phyloP scores from a whole-genome alignment of 2,888 invertebrate genomes.

The Fragum whitleyi region DNA sequence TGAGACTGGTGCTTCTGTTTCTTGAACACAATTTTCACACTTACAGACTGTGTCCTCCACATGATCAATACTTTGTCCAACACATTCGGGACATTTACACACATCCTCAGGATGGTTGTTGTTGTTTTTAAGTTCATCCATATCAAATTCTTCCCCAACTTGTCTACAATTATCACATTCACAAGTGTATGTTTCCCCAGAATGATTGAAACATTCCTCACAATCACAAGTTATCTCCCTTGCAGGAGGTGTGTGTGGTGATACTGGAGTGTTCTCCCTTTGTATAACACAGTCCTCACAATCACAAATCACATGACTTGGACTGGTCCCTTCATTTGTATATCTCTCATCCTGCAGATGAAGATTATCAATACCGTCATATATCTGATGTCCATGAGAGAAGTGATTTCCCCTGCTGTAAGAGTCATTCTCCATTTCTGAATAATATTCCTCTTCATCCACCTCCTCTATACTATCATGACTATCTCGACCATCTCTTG shows the following conservation, averaged over 20 bases:
- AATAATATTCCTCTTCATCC: slow-evolving; percentile 18
- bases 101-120: slow-evolving; percentile 41
- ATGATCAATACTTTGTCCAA: slow-evolving; percentile 15
- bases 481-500: slow-evolving; percentile 11
- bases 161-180: slow-evolving; percentile 55
- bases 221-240: slow-evolving; percentile 59
- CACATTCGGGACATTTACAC: slow-evolving; percentile 50
- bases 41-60: slow-evolving; percentile 21
- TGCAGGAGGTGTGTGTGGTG: slow-evolving; percentile 23
- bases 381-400: neutral
- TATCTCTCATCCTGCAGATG: neutral
- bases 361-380: slow-evolving; percentile 3
- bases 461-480: slow-evolving; percentile 12
- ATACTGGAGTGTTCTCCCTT: slow-evolving; percentile 29
- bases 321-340: slow-evolving; percentile 35
- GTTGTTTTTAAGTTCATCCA: slow-evolving; percentile 9
- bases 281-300: slow-evolving; percentile 57
- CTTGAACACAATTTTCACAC: slow-evolving; percentile 34
- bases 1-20: neutral
- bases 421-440: neutral
- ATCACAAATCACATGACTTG: slow-evolving; percentile 57
- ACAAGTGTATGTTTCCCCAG: slow-evolving; percentile 50
- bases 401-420: neutral
- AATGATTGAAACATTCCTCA: slow-evolving; percentile 55
- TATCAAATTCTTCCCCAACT: neutral